These are phyloP conservation scores for Syngnathus floridae DNA, from an alignment of 2,113 vertebrate species.

Conservation along the genomic window DNA sequence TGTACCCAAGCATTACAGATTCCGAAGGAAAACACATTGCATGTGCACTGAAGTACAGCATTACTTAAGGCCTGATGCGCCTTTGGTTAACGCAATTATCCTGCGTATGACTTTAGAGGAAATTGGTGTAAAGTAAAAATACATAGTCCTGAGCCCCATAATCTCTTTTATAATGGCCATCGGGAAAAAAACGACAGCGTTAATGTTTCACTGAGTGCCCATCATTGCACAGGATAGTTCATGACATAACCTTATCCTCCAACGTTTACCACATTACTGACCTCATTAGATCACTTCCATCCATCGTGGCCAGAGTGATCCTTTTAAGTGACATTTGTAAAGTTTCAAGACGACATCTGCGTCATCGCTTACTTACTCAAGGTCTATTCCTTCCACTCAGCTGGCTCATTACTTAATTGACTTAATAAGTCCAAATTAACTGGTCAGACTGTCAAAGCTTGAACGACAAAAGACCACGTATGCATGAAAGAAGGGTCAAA, in stretches of 20 bases:
- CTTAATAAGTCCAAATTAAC: slow-evolving; percentile 40
- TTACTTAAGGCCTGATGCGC: background rate
- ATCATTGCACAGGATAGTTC: background rate
- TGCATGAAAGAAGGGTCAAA: background rate
- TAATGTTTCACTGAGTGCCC: slow-evolving; percentile 5
- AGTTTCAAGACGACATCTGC: slow-evolving; percentile 27
- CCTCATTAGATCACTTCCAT: slow-evolving; percentile 13
- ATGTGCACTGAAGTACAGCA: background rate
- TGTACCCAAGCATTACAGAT: background rate
- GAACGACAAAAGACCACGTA: background rate
- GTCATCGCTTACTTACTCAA: slow-evolving; percentile 20
- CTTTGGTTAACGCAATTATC: background rate
- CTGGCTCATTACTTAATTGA: slow-evolving; percentile 48
- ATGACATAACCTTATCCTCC: slow-evolving; percentile 11
- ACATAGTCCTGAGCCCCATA: background rate
- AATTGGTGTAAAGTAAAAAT: background rate
- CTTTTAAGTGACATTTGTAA: slow-evolving; percentile 12
- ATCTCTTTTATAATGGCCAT: background rate
- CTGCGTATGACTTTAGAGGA: background rate
- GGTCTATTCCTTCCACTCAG: slow-evolving; percentile 28
- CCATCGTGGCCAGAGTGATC: background rate
- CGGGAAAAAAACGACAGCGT: background rate
- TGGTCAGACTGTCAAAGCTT: slow-evolving; percentile 14
- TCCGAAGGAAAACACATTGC: background rate
- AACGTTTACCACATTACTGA: slow-evolving; percentile 9